These are phyloP conservation scores for Drosophila pseudotakahashii DNA, from an alignment of 2,888 invertebrate species.

Conservation along the genomic window DNA sequence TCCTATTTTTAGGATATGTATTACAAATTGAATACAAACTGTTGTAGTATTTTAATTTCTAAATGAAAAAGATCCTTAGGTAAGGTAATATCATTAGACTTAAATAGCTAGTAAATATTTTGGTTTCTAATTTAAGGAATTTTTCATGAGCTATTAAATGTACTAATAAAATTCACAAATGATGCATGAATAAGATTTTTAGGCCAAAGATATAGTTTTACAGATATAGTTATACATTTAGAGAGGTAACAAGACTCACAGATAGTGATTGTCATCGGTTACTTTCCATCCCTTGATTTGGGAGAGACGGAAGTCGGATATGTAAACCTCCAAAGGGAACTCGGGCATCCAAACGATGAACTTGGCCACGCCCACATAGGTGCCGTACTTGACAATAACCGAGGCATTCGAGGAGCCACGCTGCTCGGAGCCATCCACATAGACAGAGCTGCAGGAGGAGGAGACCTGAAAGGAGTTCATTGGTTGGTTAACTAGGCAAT, in stretches of 20 bases:
- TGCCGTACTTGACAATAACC: constrained; percentile 95
- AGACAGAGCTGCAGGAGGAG: constrained; percentile 97
- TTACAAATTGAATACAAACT: neutral
- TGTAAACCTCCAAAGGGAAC: constrained; percentile 94
- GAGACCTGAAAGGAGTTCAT: constrained; percentile 89
- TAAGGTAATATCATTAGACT: neutral
- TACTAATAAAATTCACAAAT: neutral
- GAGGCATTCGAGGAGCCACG: constrained; percentile 97
- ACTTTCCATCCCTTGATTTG: constrained; percentile 98
- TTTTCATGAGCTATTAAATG: too few species aligned
- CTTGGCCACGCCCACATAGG: constrained; percentile 93
- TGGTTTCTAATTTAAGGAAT: neutral
- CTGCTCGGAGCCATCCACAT: constrained; percentile 97
- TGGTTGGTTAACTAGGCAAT: neutral
- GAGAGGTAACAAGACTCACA: constrained; percentile 63
- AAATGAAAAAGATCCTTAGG: neutral
- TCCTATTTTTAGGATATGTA: too few species aligned
- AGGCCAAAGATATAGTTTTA: too few species aligned
- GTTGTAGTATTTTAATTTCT: neutral
- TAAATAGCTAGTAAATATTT: neutral
- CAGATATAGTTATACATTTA: too few species aligned
- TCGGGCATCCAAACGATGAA: constrained; percentile 99
- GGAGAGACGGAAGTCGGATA: constrained; percentile 94
- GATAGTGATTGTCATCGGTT: constrained; percentile 89
- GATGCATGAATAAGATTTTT: too few species aligned